Base-by-base conservation (phyloP, 2,113 vertebrate genomes). In the Hylia prasina region DNA sequence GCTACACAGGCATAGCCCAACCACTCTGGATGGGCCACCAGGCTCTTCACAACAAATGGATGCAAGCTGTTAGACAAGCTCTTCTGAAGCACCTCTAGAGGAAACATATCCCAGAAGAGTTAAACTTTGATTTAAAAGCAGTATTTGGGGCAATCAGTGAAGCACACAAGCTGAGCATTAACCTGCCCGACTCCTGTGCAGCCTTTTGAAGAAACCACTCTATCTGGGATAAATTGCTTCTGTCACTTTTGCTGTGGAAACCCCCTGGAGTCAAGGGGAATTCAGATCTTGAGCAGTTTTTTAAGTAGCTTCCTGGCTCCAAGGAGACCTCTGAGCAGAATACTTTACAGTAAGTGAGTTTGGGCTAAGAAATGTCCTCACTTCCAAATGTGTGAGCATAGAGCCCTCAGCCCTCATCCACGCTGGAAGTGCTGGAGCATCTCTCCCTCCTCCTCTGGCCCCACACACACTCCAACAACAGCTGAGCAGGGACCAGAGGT, bases 131-230 rank as follows among this genome's bases (percentile, higher is more conserved):
- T 72, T 60, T 58, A 57, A 88, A 93, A 58, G 63, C 20, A 7
- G 50, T 9, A 69, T 56, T 73, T 82, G 63, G 33, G 68, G n/a
- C 50, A 60, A 76, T 35, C 56, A 33, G 39, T 24, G 39, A 73
- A 33, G 25, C 14, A 54, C 14, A 20, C 22, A 15, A 58, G 64
- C 44, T 58, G 61, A 85, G 30, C 30, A 33, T 63, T 83, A 57
- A 83, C 60, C 57, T 84, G 50, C 13, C 33, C 1, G 6, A 35
- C 53, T 72, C 40, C 23, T 23, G 6, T 2, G 0, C 1, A 4
- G 37, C 24, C 48, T 63, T 12, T 9, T 78, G 42, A 42, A 47
- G n/a, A 64, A 78, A 54, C 15, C n/a, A 21, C 42, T 83, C 37
- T 28, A 13, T 19, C 65, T 73, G 87, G 21, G 19, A 65, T 17